Evolutionary conservation across 1,140 invertebrate species (phyloP), one percentile per base, ranked within the genome.

Genomic region (Drosophila pectinifera): DNA sequence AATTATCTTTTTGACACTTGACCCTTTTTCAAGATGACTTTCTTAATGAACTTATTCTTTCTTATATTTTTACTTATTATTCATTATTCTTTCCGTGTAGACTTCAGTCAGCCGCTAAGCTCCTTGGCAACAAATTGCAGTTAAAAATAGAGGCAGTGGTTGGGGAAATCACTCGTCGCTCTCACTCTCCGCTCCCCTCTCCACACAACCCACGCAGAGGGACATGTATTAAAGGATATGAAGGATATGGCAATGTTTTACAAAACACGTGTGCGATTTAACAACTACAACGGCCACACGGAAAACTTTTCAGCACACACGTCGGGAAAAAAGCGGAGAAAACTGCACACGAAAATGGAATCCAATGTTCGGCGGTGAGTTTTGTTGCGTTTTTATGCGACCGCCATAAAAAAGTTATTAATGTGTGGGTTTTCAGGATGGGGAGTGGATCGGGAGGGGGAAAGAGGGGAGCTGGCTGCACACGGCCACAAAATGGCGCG

Each of bases 241-340:
- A 86, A 78, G 81, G 78, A 85, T 85, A 78, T 86, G 75, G 62
- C 83, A 57, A 49, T 88, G 79, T 88, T 88, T 65, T 83, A 88
- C 67, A 83, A 88, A 86, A 88, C 83, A 86, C 83, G 83, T 86
- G 75, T 88, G 83, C 83, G 83, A 86, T 86, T 86, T 86, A 86
- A 88, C 84, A 86, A 88, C 75, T 83, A 88, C 79, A 86, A 70
- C 42, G 31, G 49, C 22, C 74, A 51, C 68, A 86, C 59, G 65
- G 62, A 57, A 78, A 82, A 64, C 45, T 80, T 85, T 77, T 68
- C 46, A 38, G 45, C 34, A 22, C 45, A 46, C 34, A 31, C 39
- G 54, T 31, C 45, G 14, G 16, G 36, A 45, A 48, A 43, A 53
- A 65, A 41, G 20, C 8, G n/a, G 45, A 18, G 11, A 48, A 53